Conservation (phyloP, 2,113 vertebrate genomes). For the Peucedramus taeniatus region DNA sequence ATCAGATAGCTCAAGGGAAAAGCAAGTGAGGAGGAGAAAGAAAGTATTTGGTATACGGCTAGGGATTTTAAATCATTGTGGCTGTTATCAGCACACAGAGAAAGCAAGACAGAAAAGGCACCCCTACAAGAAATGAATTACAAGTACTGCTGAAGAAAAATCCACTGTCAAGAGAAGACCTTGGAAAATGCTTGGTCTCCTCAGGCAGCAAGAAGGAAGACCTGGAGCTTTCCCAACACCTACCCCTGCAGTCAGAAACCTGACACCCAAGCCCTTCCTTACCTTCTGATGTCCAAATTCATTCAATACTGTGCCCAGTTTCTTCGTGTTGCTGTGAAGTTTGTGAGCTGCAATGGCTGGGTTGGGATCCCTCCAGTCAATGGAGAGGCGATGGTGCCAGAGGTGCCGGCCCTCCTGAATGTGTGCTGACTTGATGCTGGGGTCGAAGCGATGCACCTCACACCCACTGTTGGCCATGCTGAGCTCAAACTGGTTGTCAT, state of each 20-base stretch:
- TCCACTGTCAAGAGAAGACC: neutral
- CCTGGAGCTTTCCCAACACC: neutral
- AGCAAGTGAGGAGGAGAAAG: neutral
- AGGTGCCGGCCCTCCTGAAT: slow-evolving; percentile 73
- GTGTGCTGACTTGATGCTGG: slow-evolving; percentile 83
- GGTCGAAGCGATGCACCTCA: slow-evolving; percentile 93
- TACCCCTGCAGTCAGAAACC: neutral
- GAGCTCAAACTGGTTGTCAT: slow-evolving; percentile 80
- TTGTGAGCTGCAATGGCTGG: slow-evolving; percentile 77
- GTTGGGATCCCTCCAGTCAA: slow-evolving; percentile 93
- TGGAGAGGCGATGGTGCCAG: slow-evolving; percentile 88
- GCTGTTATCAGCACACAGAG: neutral
- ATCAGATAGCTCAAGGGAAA: neutral
- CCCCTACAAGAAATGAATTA: neutral
- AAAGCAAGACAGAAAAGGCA: neutral
- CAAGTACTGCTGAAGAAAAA: neutral
- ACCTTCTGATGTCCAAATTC: slow-evolving; percentile 93
- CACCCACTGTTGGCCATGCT: slow-evolving; percentile 80
- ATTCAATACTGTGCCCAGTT: slow-evolving; percentile 86
- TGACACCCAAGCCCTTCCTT: neutral
- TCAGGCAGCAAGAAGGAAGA: neutral
- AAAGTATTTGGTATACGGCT: neutral
- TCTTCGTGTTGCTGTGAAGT: slow-evolving; percentile 80
- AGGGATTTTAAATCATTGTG: neutral
- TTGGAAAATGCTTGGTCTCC: neutral